Conservation (phyloP, 2,113 vertebrate genomes). For the Pogonocichla stellata region DNA sequence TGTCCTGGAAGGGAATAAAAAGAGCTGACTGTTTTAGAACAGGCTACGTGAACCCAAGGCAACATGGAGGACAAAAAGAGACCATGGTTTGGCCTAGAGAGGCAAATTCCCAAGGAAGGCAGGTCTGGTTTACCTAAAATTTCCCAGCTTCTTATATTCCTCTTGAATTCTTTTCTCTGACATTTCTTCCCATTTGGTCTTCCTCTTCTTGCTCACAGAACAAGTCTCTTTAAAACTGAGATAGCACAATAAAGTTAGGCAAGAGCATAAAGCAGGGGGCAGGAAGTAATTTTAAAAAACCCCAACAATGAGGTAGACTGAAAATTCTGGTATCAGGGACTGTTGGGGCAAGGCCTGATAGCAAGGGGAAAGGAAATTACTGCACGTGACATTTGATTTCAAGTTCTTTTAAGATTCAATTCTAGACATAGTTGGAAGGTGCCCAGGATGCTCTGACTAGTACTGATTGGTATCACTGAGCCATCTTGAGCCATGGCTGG, state of each 20-base stretch:
- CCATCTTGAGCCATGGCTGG: neutral
- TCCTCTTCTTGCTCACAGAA: conserved; percentile 96
- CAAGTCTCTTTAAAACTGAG: conserved; percentile 94
- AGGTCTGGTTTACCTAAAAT: conserved; percentile 80
- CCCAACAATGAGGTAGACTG: neutral
- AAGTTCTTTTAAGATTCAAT: neutral
- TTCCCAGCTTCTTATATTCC: conserved; percentile 92
- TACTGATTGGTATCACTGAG: neutral
- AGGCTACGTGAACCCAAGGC: neutral
- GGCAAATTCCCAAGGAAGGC: neutral
- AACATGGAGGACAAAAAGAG: neutral
- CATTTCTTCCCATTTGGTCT: conserved; percentile 88
- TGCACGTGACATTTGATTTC: neutral
- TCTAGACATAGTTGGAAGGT: neutral
- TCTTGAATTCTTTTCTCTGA: conserved; percentile 94
- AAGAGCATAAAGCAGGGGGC: too few species aligned
- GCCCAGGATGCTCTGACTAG: neutral
- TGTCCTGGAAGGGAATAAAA: neutral
- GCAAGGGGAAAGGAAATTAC: neutral
- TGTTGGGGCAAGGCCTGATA: neutral
- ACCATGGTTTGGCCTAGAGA: neutral
- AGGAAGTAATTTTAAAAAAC: neutral
- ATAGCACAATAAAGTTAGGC: neutral
- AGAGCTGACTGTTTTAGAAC: neutral
- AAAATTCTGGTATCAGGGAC: neutral